Conservation (phyloP, 2,888 invertebrate species). For the Tachina lurida region DNA sequence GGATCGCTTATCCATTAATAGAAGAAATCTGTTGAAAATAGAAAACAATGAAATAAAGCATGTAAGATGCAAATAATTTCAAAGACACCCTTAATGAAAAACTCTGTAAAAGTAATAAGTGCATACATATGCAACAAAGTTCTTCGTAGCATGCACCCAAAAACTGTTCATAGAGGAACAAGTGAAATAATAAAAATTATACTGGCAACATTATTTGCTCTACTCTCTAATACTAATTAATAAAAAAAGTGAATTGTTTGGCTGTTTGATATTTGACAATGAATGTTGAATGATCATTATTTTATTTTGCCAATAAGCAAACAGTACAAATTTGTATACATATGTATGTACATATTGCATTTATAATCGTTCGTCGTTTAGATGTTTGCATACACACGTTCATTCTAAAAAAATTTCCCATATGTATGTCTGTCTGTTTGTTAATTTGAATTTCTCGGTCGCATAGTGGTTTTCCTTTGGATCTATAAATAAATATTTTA, state of each 20-base stretch:
- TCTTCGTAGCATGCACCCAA: background rate
- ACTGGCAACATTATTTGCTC: constrained; percentile 29
- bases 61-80: no score
- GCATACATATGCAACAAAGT: no score
- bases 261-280: constrained; percentile 69
- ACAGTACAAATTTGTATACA: constrained; percentile 14
- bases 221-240: constrained; percentile 51
- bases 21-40: no score
- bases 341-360: constrained; percentile 10
- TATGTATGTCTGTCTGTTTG: constrained; percentile 24
- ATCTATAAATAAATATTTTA: constrained; percentile 62
- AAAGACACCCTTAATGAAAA: no score
- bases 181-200: background rate
- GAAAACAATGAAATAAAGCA: no score
- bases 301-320: constrained; percentile 35
- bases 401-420: background rate
- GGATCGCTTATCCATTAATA: no score
- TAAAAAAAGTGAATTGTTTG: constrained; percentile 49
- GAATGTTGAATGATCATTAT: constrained; percentile 64
- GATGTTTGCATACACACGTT: constrained; percentile 51
- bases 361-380: constrained; percentile 33
- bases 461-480: constrained; percentile 67
- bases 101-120: no score
- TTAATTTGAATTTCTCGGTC: constrained; percentile 60
- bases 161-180: background rate